Base-by-base conservation (phyloP, 2,113 vertebrate genomes). In the Epinephelus cyanopodus region DNA sequence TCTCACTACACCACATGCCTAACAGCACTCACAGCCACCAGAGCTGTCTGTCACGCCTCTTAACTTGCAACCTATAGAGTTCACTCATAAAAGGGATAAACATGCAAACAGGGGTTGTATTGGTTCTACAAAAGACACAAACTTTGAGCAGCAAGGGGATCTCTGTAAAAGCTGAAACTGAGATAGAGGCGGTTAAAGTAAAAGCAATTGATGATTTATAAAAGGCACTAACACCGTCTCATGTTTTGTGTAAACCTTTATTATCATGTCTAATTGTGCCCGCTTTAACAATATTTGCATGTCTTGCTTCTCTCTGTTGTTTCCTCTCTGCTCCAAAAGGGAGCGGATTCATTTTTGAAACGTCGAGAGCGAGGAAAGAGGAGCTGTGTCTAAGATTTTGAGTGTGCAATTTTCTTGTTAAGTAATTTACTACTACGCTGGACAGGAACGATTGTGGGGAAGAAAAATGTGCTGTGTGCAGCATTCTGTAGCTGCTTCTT, bases 1-100 rank as follows among this genome's bases (percentile, higher is more conserved):
- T 93, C 90, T 93, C 87, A 86, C 68, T 56, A 27, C 79, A 39
- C 79, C 89, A 89, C 89, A 90, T 82, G 88, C 89, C 89, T 71
- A 81, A 84, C 91, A 90, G 84, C 76, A 79, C 81, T 91, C 77
- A 77, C 74, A 87, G 90, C 89, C 84, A 90, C 90, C 87, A 56
- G 85, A 89, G 88, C 87, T 81, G 91, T 73, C 65, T 88, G 89
- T 88, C 84, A 83, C 12, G 80, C 81, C 75, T 84, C 81, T 86
- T 83, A 87, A 90, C 84, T 82, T 58, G 67, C 84, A 85, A 74
- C 91, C 84, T 91, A 85, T 81, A 71, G 84, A 88, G 84, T 87
- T 88, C 73, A 84, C 73, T 82, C 66, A 17, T 74, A 65, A 88
- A 69, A 64, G 81, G 85, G 66, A 91, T 80, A 83, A 85, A 91